phyloP scores from a whole-genome alignment of 2,888 invertebrate species.

The Eupsilia transversa region DNA sequence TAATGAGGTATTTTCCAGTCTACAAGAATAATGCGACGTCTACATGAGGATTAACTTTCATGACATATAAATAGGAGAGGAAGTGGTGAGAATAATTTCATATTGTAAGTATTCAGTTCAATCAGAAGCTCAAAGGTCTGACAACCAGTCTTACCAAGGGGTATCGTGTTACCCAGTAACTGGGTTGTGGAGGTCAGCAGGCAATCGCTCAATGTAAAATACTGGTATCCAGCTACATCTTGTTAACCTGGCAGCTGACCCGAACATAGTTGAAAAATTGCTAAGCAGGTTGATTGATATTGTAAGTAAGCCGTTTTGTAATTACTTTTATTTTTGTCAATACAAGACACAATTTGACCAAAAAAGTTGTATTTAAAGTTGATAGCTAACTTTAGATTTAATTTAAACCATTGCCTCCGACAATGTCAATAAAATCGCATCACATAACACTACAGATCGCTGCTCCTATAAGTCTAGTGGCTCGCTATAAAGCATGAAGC shows the following conservation, averaged over 20 bases:
- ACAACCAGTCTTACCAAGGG: background rate
- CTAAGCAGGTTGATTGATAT: background rate
- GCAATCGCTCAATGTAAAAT: background rate
- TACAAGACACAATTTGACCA: background rate
- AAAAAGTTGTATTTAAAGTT: conserved; percentile 8
- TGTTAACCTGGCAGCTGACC: background rate
- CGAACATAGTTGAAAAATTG: background rate
- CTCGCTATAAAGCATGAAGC: conserved; percentile 79
- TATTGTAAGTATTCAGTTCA: background rate
- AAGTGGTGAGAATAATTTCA: background rate
- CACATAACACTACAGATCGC: conserved; percentile 43
- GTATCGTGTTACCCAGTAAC: background rate
- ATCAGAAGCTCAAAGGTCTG: background rate
- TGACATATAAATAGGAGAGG: too few relatives aligned
- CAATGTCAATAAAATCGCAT: conserved; percentile 41
- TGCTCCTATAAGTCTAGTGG: conserved; percentile 72
- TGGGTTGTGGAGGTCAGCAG: background rate
- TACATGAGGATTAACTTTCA: background rate
- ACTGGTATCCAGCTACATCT: background rate
- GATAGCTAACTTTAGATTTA: conserved; percentile 20
- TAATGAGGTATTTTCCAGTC: conserved; percentile 15
- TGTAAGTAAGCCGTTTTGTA: background rate
- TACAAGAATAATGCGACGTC: conserved; percentile 18
- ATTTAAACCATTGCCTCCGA: conserved; percentile 20
- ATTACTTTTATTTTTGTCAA: background rate